phyloP scores from a whole-genome alignment of 2,888 invertebrate species.

The Lycocerus yunnanus region DNA sequence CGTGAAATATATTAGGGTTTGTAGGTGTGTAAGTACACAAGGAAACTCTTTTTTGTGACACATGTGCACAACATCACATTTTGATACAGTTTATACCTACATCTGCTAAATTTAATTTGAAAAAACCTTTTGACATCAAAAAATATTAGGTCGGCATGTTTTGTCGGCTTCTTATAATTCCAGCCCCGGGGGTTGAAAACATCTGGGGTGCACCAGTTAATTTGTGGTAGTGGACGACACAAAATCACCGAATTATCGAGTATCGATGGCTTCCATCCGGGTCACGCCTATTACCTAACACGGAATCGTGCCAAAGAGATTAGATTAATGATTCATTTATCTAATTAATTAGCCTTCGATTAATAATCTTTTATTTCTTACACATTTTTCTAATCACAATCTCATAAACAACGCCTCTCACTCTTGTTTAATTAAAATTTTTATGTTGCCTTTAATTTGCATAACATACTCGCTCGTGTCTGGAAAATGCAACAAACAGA shows the following conservation, averaged over 20 bases:
- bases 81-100: conserved; percentile 11
- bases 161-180: conserved; percentile 41
- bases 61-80: conserved; percentile 14
- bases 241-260: conserved; percentile 51
- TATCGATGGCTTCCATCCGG: conserved; percentile 55
- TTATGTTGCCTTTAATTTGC: not conserved
- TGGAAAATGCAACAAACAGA: conserved; percentile 6
- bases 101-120: conserved; percentile 11
- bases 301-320: conserved; percentile 36
- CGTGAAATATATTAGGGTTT: conserved; percentile 21
- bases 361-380: not conserved
- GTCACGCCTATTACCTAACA: conserved; percentile 50
- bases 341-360: conserved; percentile 20
- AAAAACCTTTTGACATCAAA: conserved; percentile 10
- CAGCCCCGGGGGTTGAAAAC: conserved; percentile 39
- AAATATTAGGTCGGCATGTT: conserved; percentile 39
- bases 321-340: conserved; percentile 29
- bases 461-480: not conserved
- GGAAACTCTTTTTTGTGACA: conserved; percentile 24
- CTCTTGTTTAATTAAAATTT: not conserved
- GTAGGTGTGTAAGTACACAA: conserved; percentile 20
- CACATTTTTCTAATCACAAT: not conserved
- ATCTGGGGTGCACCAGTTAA: conserved; percentile 47
- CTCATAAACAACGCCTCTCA: not conserved
- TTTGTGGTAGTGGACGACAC: conserved; percentile 42